Evolutionary conservation across 2,797 vertebrate genomes (phyloP), one percentile per base, ranked within the genome.

Genomic region (Pipistrellus pipistrellus): DNA sequence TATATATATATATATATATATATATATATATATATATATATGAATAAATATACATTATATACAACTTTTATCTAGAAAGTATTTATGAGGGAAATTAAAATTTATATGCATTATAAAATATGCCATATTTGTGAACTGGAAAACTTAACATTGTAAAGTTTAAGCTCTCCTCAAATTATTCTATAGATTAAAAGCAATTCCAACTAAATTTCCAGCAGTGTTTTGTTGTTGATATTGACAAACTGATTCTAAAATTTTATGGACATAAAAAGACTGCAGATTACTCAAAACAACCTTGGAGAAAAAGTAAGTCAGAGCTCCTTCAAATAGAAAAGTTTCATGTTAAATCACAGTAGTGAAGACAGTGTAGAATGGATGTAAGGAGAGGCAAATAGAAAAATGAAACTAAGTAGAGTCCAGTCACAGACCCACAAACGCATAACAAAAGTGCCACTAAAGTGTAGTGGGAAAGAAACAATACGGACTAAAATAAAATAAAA

Each of bases 81-180:
- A 88, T 89, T 86, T 46, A 41, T 6, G 53, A 88, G 20, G 95
- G 8, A 93, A 90, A 80, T 75, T 68, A 88, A 91, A 91, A 21
- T 3, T 87, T 66, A 64, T 59, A 59, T 3, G 77, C 35, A 30
- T 82, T 35, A 57, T 6, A 44, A 85, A 83, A 59, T 55, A 10
- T 44, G 30, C 21, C 1, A 32, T 15, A 3, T 59, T 64, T 91
- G 3, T 77, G 48, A 30, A 69, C 5, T 90, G 4, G 6, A 95
- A 92, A 82, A 59, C 2, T 76, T 44, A 48, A 25, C 59, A 89
- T 53, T 59, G 0, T 55, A 83, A 94, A 77, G 35, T 72, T 89
- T 86, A 18, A 89, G 1, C 84, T 85, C 48, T 38, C 48, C 23
- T 86, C 23, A 30, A 91, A 25, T 62, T 91, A 3, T 13, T 84